A percentile compares a stretch with the other conserved stretches of the same genome.
These are phyloP conservation scores for Noctua pronuba DNA, from an alignment of 2,888 invertebrate species.

Conservation along the genomic window DNA sequence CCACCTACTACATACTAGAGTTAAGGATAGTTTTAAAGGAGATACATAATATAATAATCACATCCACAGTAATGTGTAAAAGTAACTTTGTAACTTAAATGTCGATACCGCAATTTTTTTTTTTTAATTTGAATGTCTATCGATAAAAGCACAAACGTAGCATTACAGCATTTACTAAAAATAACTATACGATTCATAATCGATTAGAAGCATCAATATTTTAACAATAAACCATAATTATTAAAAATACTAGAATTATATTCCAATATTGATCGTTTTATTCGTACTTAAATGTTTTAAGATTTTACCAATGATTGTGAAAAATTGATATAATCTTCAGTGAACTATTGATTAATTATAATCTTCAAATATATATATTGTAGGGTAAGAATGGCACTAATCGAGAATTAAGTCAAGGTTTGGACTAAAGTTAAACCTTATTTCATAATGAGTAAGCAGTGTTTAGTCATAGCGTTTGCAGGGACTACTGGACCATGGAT, in stretches of 20 bases:
- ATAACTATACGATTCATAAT: not conserved
- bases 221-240: not conserved
- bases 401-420: not conserved
- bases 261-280: not conserved
- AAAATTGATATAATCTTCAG: not conserved
- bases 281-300: constrained; percentile 16
- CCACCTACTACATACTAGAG: not conserved
- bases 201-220: not conserved
- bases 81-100: not conserved
- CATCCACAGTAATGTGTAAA: not conserved
- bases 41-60: not conserved
- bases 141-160: not conserved
- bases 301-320: not conserved
- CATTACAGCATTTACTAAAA: not conserved
- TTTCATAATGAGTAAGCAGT: not conserved
- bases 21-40: not conserved
- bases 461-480: not conserved
- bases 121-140: not conserved
- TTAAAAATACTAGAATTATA: constrained; percentile 9
- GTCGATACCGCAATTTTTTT: too few relatives aligned
- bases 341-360: not conserved
- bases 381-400: not conserved
- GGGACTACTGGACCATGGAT: not conserved
- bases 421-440: not conserved
- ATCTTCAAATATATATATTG: not conserved